Percentiles rank a stretch among this genome's conserved stretches.
Evolutionary conservation across 2,113 vertebrate species (phyloP).

Genomic region (Corapipo altera): DNA sequence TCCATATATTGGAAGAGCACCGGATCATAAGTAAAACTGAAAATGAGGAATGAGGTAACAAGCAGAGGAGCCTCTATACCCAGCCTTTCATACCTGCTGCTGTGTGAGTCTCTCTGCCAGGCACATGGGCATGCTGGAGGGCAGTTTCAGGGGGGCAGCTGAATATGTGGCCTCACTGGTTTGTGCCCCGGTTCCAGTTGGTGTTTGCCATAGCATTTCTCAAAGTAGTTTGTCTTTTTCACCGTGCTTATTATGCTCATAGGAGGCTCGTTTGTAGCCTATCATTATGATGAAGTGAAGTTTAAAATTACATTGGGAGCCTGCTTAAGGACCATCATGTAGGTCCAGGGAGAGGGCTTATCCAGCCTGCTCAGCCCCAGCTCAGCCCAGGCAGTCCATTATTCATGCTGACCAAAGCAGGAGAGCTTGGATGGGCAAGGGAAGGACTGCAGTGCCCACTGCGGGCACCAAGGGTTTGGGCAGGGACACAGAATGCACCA

Average conservation of each 20-base stretch:
- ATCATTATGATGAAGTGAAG: constrained; percentile 34
- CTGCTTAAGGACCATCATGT: not conserved
- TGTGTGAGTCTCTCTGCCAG: not conserved
- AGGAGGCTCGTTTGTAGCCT: not conserved
- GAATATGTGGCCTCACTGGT: not conserved
- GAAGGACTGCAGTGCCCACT: not conserved
- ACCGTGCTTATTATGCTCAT: not conserved
- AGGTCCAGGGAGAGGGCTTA: not conserved
- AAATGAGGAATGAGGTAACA: not conserved
- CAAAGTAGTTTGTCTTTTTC: constrained; percentile 18
- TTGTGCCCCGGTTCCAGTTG: not conserved
- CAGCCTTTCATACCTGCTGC: not conserved
- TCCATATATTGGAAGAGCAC: not conserved
- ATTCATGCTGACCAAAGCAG: not conserved
- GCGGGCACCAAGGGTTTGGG: not conserved
- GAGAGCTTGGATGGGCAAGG: not conserved
- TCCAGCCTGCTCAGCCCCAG: not conserved
- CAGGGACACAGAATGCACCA: not conserved
- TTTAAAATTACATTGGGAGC: not conserved
- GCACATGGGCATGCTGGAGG: too few species aligned
- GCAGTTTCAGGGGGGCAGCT: not conserved
- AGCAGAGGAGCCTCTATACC: not conserved
- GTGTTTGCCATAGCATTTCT: not conserved
- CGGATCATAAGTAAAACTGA: not conserved
- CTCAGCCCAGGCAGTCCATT: not conserved